These are phyloP conservation scores for Eira barbara DNA, from an alignment of 2,113 vertebrate genomes.

Conservation along the genomic window DNA sequence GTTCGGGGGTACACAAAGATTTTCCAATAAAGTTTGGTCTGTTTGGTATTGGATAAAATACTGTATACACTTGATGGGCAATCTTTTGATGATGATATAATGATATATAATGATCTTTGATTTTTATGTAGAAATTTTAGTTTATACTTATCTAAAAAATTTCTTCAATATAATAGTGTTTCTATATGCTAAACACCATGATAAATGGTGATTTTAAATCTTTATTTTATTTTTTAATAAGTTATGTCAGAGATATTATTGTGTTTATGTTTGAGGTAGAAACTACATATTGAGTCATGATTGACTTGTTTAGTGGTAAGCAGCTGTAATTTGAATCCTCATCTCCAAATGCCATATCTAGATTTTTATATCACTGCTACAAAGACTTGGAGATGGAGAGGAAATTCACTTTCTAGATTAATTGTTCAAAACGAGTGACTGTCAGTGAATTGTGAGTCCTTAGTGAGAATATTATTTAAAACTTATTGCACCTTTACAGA, in stretches of 20 bases:
- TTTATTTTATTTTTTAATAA: neutral
- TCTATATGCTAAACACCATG: neutral
- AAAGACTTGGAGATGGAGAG: neutral
- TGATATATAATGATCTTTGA: neutral
- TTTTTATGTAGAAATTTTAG: neutral
- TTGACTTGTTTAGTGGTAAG: neutral
- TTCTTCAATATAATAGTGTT: neutral
- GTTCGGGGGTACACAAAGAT: neutral
- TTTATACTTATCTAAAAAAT: neutral
- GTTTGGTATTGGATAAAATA: neutral
- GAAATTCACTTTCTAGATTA: neutral
- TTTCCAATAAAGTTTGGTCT: neutral
- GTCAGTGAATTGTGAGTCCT: neutral
- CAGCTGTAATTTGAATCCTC: neutral
- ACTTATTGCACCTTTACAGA: neutral
- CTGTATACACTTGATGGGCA: neutral
- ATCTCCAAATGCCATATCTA: neutral
- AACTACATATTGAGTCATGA: neutral
- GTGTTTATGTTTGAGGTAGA: neutral
- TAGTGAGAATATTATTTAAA: neutral
- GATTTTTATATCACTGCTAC: neutral
- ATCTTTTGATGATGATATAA: neutral
- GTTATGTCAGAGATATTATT: neutral
- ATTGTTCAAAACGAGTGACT: neutral
- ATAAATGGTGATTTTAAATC: neutral